Percentiles rank a stretch among this genome's conserved stretches.
phyloP scores from a whole-genome alignment of 2,888 invertebrate species.

The Agrochola litura region DNA sequence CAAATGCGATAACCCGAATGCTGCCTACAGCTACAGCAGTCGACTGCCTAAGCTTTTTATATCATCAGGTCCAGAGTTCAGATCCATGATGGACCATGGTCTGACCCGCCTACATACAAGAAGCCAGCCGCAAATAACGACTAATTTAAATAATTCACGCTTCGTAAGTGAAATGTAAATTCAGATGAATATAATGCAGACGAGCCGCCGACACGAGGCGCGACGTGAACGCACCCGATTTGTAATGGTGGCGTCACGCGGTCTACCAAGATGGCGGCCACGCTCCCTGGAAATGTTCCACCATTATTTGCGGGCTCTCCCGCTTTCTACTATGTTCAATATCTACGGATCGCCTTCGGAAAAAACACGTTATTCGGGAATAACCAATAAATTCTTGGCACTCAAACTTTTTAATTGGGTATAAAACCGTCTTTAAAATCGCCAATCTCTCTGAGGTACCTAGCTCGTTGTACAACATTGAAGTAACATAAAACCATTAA shows the following conservation, averaged over 20 bases:
- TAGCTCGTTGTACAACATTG: constrained; percentile 76
- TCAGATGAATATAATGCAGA: constrained; percentile 72
- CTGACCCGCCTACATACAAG: not conserved
- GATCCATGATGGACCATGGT: not conserved
- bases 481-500: constrained; percentile 90
- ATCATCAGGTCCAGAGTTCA: not conserved
- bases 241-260: constrained; percentile 90
- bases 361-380: constrained; percentile 61
- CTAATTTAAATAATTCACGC: constrained; percentile 56
- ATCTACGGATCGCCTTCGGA: constrained; percentile 60
- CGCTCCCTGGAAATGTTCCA: constrained; percentile 77
- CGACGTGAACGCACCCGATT: constrained; percentile 81
- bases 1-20: not conserved
- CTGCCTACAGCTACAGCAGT: not conserved
- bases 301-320: constrained; percentile 78
- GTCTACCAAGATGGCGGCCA: constrained; percentile 88
- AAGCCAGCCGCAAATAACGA: constrained; percentile 17
- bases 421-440: constrained; percentile 49
- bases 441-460: constrained; percentile 59
- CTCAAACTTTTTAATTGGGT: constrained; percentile 44
- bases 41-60: not conserved
- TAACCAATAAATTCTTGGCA: constrained; percentile 59
- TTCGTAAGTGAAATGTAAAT: constrained; percentile 61
- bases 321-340: constrained; percentile 74
- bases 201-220: constrained; percentile 57